Evolutionary conservation across 1,140 invertebrate genomes (phyloP), one percentile per base, ranked within the genome.

Genomic region (Armadillidium nasatum): DNA sequence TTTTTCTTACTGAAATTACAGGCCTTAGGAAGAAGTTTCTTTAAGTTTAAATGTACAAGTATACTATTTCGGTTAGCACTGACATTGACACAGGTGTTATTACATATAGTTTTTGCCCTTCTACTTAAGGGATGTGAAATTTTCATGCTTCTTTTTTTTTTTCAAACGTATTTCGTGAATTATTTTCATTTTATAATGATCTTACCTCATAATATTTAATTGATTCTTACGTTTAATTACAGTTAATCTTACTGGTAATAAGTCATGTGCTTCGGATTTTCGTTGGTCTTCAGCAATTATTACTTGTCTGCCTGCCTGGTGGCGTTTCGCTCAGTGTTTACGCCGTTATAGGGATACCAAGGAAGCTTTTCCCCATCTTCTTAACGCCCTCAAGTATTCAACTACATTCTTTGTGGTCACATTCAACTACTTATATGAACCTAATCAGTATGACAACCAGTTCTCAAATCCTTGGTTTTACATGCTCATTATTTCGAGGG

Each of bases 371-470:
- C 97, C 96, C 0, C 97, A 99, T 87, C 86, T 96, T 46, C 94
- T 93, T 0, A 99, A 99, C 86, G 98, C 97, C 21, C 95, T 94
- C 70, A 99, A 99, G 87, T 99, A 99, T 86, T 93, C 95, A 0
- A 98, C 96, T 0, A 96, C 96, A 0, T 99, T 98, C 87, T 90
- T 98, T 75, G 96, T 97, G 6, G 93, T 97, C 6, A 87, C 94
- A 22, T 94, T 96, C 84, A 89, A 91, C 7, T 91, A 93, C 0
- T 84, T 99, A 15, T 60, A 60, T 19, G 50, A 60, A 7, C 50
- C 50, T 15, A 87, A 90, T 91, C 85, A 87, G 84, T 85, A 78
- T 67, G 46, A 70, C 22, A 71, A 75, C 54, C 71, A 70, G 46
- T 78, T 72, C 80, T 88, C 91, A 78, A 94, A 93, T 86, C 91